Base-by-base conservation (phyloP, 2,113 vertebrate genomes). In the Ameiurus melas region DNA sequence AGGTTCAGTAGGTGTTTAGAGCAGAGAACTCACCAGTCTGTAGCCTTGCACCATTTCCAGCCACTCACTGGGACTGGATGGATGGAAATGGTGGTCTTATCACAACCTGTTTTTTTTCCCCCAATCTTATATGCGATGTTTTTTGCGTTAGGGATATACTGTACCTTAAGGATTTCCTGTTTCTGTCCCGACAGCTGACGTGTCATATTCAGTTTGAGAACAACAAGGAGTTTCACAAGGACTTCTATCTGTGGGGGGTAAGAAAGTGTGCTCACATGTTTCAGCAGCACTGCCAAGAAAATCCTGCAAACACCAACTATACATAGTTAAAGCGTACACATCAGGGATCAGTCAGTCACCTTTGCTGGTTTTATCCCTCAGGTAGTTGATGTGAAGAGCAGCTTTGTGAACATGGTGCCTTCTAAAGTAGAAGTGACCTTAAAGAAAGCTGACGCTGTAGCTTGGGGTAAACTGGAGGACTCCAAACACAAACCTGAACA, bases 201-300 rank as follows among this genome's bases (percentile, higher is more conserved):
- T 94, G 97, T 92, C 95, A 96, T 20, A 71, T 99, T 88, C 93
- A 96, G 93, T 99, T 99, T 94, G 97, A 99, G 89, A 96, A 94
- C 12, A 92, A 96, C 82, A 98, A 97, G 92, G 89, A 97, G 60
- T 99, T 99, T 94, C 96, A 95, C 90, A 95, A 94, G 70, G 95
- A 97, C 70, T 93, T 98, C 92, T 95, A 97, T 89, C 95, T 99
- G 71, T 99, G 98, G 97, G 98, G 97, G 95, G 98, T 99, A 94
- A 97, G 96, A 82, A 58, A 27, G 27, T 13, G 9, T 39, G 55
- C 55, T 60, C n/a, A 25, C n/a, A 25, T 0, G 4, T 36, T 25
- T 60, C 19, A 58, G 9, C 55, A 39, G 19, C 58, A 43, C 57
- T 0, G 10, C 80, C 22, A 39, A 62, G 10, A 57, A 60, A 83